Evolutionary conservation across 2,888 invertebrate genomes (phyloP).

Genomic region (Eumerus sabulonum): DNA sequence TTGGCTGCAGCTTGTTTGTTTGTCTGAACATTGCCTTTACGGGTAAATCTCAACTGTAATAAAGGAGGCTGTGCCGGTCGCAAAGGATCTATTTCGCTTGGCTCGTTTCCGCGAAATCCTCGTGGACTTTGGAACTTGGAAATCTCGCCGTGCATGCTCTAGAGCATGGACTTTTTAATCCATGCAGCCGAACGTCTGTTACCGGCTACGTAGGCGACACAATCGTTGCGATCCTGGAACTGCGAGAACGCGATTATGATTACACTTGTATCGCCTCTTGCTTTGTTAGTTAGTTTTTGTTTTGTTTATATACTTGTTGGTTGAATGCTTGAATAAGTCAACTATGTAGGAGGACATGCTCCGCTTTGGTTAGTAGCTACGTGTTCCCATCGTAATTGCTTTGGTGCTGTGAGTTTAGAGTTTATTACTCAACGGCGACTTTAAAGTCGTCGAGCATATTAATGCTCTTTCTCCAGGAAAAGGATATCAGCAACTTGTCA

Average conservation of each 20-base stretch:
- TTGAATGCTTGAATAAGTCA: slow-evolving; percentile 64
- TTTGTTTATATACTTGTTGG: slow-evolving; percentile 36
- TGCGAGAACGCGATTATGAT: slow-evolving; percentile 48
- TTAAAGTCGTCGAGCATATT: too few species aligned
- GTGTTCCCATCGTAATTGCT: too few species aligned
- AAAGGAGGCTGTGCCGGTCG: slow-evolving; percentile 21
- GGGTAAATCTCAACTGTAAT: slow-evolving; percentile 62
- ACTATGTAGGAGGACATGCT: slow-evolving; percentile 32
- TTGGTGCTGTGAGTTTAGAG: too few species aligned
- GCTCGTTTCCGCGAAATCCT: slow-evolving; percentile 18
- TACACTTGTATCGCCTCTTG: slow-evolving; percentile 52
- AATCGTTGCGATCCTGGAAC: slow-evolving; percentile 6
- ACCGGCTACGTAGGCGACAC: slow-evolving; percentile 13
- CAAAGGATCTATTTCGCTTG: slow-evolving; percentile 33
- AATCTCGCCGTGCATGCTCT: slow-evolving; percentile 41
- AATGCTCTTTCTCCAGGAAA: too few species aligned
- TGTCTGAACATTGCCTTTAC: slow-evolving; percentile 42
- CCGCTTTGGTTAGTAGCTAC: too few species aligned
- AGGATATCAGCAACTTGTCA: slow-evolving; percentile 44
- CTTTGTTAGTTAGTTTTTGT: slow-evolving; percentile 1
- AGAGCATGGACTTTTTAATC: slow-evolving; percentile 21
- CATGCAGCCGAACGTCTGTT: slow-evolving; percentile 50
- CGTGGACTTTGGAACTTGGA: slow-evolving; percentile 49
- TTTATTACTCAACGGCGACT: too few species aligned
- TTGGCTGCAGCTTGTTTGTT: background rate